Base-by-base conservation (phyloP, 1,140 invertebrate species). In the Sipha flava region DNA sequence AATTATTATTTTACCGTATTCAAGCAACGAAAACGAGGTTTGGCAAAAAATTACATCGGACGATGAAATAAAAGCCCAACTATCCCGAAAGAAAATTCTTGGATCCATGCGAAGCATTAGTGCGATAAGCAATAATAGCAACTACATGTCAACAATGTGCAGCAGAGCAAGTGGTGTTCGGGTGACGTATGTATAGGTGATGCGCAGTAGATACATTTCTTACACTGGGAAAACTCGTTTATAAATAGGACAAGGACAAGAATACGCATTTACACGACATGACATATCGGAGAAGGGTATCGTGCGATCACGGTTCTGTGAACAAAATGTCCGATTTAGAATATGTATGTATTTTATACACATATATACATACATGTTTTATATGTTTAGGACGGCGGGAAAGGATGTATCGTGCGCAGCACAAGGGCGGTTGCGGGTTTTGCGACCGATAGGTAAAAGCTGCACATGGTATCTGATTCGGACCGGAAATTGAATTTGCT, bases 401-500 rank as follows among this genome's bases (percentile, higher is more conserved):
- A 9, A 77, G 73, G 47, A 54, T 54, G 52, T 52, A 40, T 52
- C 54, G 54, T 3, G 6, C n/a, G 49, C 12, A 29, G 49, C 12
- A 29, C 23, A 49, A 43, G 59, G 68, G 31, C 23, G 68, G 31
- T 16, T 54, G 31, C 29, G 49, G 45, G 72, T 54, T 75, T 52
- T 59, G 73, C 52, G 49, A 23, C 73, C 73, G 73, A 77, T 77
- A 59, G 73, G 73, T 77, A 59, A 40, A 57, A 59, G 73, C 52
- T 57, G 49, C 73, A 43, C 73, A 29, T 26, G 37, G 73, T 77
- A 77, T 77, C 73, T 77, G 73, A 77, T 77, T 77, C 73, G 73
- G 73, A 77, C 73, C 73, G 73, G 73, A 77, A 77, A 77, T 77
- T 77, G 73, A 77, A 77, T 77, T 77, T 77, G 73, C 73, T 77